Conservation (phyloP, 2,797 vertebrate species). For the Myiotriccus ornatus region DNA sequence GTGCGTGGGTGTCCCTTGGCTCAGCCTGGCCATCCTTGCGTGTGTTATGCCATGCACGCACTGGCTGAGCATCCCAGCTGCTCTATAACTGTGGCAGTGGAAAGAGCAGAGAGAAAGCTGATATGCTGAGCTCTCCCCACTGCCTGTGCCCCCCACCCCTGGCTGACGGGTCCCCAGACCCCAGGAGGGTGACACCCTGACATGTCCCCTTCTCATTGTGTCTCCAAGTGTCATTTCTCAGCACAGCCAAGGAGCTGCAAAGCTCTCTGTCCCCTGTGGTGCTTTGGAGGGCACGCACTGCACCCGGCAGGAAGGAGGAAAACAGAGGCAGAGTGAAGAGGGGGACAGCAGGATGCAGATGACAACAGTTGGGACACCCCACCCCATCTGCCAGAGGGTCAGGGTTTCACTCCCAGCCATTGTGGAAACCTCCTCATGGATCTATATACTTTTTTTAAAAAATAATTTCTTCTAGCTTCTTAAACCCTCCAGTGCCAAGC, state of each 20-base stretch:
- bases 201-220: constrained; percentile 9
- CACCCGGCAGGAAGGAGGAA: neutral
- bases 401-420: neutral
- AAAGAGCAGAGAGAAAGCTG: neutral
- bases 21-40: rapidly evolving
- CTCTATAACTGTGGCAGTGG: rapidly evolving
- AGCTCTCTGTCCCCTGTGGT: neutral
- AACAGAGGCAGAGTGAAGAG: neutral
- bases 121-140: neutral
- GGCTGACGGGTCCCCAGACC: neutral
- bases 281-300: neutral
- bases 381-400: neutral
- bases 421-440: neutral
- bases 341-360: neutral
- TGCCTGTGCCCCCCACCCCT: rapidly evolving
- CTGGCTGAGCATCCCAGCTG: neutral
- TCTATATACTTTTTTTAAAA: neutral
- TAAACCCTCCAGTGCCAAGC: constrained; percentile 42
- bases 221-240: constrained; percentile 16
- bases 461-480: neutral
- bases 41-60: rapidly evolving
- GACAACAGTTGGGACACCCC: neutral
- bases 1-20: neutral
- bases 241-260: neutral
- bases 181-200: neutral